Evolutionary conservation across 1,140 invertebrate species (phyloP).

Genomic region (Heliothis virescens): DNA sequence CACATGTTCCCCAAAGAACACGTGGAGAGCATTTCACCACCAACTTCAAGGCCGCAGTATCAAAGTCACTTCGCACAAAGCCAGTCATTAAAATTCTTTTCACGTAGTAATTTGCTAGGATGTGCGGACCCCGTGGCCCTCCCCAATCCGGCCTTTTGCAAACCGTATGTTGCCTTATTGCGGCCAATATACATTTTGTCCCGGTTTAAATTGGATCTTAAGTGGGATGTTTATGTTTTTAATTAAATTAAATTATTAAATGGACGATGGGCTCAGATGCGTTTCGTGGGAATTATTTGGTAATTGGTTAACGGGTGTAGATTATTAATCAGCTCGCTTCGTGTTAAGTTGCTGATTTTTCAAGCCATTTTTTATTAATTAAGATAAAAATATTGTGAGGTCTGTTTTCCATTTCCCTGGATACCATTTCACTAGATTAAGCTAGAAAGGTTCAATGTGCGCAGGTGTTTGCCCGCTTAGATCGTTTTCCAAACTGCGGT

Average conservation of each 20-base stretch:
- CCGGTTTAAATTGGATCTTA: slow-evolving; percentile 30
- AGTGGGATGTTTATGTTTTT: slow-evolving; percentile 37
- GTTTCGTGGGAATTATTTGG: slow-evolving; percentile 14
- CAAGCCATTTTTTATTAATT: neutral
- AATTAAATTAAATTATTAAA: slow-evolving; percentile 23
- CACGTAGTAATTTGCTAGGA: slow-evolving; percentile 47
- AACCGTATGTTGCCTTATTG: slow-evolving; percentile 15
- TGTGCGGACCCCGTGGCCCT: slow-evolving; percentile 23
- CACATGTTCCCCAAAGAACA: slow-evolving; percentile 1
- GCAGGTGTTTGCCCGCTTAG: slow-evolving; percentile 68
- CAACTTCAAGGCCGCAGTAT: slow-evolving; percentile 3
- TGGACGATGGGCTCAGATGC: neutral
- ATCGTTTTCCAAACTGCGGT: slow-evolving; percentile 71
- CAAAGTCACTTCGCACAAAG: slow-evolving; percentile 25
- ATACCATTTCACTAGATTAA: slow-evolving; percentile 20
- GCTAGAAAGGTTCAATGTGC: slow-evolving; percentile 57
- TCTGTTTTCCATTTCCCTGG: neutral
- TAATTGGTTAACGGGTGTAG: slow-evolving; percentile 17
- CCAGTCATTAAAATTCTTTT: slow-evolving; percentile 57
- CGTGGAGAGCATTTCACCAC: neutral
- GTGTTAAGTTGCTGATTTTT: neutral
- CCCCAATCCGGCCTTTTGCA: slow-evolving; percentile 31
- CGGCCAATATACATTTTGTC: slow-evolving; percentile 36
- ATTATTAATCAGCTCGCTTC: neutral
- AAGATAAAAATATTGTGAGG: neutral